These are phyloP conservation scores for Ptilodon capucinus DNA, from an alignment of 2,888 invertebrate species.

Conservation along the genomic window DNA sequence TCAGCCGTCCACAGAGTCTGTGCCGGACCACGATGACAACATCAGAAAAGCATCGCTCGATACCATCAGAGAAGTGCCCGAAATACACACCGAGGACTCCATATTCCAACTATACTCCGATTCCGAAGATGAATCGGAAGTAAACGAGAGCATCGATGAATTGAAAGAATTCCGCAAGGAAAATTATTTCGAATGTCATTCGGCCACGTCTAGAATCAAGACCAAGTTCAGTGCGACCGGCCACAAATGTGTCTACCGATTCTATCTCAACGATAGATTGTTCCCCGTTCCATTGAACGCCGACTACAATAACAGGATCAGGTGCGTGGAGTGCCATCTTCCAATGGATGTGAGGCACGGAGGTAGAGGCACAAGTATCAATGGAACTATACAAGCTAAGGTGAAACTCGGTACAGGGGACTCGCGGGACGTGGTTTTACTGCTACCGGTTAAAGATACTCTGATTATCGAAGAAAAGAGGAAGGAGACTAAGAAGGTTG, in stretches of 20 bases:
- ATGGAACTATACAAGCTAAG: conserved; percentile 74
- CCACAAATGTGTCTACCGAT: conserved; percentile 81
- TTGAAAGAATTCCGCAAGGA: conserved; percentile 78
- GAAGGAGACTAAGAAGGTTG: conserved; percentile 31
- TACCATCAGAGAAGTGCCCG: conserved; percentile 60
- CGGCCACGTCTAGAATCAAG: conserved; percentile 62
- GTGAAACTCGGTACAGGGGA: conserved; percentile 51
- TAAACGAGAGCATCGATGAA: conserved; percentile 42
- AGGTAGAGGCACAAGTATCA: conserved; percentile 33
- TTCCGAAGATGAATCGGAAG: conserved; percentile 42
- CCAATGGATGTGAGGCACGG: conserved; percentile 49
- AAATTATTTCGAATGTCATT: conserved; percentile 85
- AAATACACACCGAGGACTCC: conserved; percentile 35
- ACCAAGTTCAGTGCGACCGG: conserved; percentile 43
- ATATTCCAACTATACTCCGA: conserved; percentile 41
- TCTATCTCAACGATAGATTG: conserved; percentile 80
- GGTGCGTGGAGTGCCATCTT: conserved; percentile 77
- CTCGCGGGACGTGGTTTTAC: conserved; percentile 57
- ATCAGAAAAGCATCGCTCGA: conserved; percentile 47
- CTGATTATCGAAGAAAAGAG: conserved; percentile 63
- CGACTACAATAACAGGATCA: conserved; percentile 67
- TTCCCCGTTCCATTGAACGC: conserved; percentile 77
- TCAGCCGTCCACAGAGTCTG: conserved; percentile 45
- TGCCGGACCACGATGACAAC: conserved; percentile 33
- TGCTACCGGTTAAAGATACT: conserved; percentile 63